Percentiles rank a stretch among this genome's conserved stretches.
Evolutionary conservation across 2,113 vertebrate genomes (phyloP).

Genomic region (Atherinomorus stipes): DNA sequence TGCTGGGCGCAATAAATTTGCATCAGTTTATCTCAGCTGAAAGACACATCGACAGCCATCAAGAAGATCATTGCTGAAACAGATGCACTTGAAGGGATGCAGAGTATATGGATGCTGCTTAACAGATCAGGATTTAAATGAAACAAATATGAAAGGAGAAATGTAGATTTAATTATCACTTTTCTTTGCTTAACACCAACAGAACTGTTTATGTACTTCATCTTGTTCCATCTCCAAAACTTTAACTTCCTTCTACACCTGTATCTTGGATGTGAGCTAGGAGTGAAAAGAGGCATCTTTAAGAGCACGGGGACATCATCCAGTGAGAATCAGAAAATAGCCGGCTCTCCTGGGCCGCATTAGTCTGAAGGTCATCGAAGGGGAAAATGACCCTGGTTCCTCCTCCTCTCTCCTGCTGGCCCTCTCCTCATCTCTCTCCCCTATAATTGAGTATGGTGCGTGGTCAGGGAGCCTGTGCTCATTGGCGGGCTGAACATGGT

Average conservation of each 20-base stretch:
- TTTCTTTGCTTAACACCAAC: slow-evolving; percentile 27
- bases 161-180: slow-evolving; percentile 26
- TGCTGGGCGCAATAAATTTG: slow-evolving; percentile 25
- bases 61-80: not conserved
- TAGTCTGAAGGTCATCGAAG: slow-evolving; percentile 81
- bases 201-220: slow-evolving; percentile 10
- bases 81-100: not conserved
- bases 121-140: not conserved
- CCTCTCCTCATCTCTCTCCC: slow-evolving; percentile 52
- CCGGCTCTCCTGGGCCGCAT: slow-evolving; percentile 74
- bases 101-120: not conserved
- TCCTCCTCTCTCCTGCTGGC: slow-evolving; percentile 55
- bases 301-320: slow-evolving; percentile 59
- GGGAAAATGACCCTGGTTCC: slow-evolving; percentile 71
- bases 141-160: slow-evolving; percentile 10
- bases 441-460: slow-evolving; percentile 76
- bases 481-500: slow-evolving; percentile 75
- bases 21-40: slow-evolving; percentile 7
- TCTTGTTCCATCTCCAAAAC: not conserved
- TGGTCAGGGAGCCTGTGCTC: slow-evolving; percentile 70
- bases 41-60: slow-evolving; percentile 9
- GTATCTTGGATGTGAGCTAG: slow-evolving; percentile 17
- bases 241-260: slow-evolving; percentile 28
- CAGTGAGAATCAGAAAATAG: slow-evolving; percentile 74
- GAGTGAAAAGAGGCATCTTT: slow-evolving; percentile 13